phyloP scores from a whole-genome alignment of 2,888 invertebrate genomes.

The Pandemis corylana region DNA sequence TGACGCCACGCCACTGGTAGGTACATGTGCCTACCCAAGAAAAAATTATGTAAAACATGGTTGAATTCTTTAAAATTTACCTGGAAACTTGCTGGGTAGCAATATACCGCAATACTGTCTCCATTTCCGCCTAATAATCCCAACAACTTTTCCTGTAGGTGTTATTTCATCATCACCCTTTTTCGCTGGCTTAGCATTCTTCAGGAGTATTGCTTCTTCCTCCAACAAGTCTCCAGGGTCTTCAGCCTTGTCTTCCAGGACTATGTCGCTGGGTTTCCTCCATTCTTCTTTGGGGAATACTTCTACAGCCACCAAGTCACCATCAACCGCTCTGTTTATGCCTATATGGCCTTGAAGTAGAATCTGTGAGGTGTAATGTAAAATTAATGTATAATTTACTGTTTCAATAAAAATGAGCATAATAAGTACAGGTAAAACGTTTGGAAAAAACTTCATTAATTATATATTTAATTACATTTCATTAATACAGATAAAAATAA shows the following conservation, averaged over 20 bases:
- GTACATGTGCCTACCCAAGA: no score
- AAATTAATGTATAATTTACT: background rate
- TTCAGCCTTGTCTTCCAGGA: constrained; percentile 90
- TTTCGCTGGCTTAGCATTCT: constrained; percentile 57
- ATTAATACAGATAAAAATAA: no score
- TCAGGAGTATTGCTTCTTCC: constrained; percentile 82
- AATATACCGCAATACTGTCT: constrained; percentile 98
- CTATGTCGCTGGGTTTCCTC: constrained; percentile 95
- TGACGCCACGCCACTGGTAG: no score
- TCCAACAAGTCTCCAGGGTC: constrained; percentile 89
- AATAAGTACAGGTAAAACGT: no score
- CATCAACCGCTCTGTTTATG: constrained; percentile 97
- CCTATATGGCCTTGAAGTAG: constrained; percentile 93
- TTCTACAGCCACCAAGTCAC: constrained; percentile 96
- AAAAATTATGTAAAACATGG: no score
- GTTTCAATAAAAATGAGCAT: no score
- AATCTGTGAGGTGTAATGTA: constrained; percentile 79
- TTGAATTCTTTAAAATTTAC: constrained; percentile 51
- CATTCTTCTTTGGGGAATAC: constrained; percentile 95
- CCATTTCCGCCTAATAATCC: constrained; percentile 98
- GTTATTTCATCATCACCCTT: constrained; percentile 72
- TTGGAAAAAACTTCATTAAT: no score
- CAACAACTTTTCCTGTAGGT: constrained; percentile 88
- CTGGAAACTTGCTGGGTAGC: constrained; percentile 89
- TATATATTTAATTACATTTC: no score